Percentiles rank a stretch among this genome's conserved stretches.
Conservation (phyloP, 2,113 vertebrate genomes). For the Rhabdomys dilectus region DNA sequence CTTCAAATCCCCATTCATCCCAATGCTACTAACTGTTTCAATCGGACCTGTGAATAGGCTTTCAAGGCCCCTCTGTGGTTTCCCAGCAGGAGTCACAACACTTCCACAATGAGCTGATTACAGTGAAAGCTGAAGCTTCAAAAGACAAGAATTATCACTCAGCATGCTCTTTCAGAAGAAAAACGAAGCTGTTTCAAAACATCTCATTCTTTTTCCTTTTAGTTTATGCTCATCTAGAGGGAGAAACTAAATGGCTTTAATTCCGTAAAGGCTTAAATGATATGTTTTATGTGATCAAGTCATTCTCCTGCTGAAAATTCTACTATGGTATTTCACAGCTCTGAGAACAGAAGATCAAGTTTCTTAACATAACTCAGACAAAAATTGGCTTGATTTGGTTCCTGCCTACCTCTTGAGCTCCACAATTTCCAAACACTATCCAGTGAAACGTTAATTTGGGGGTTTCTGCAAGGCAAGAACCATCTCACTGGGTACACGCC, state of each 20-base stretch:
- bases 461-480: not conserved
- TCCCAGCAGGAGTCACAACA: conserved; percentile 28
- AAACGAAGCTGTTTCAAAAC: conserved; percentile 72
- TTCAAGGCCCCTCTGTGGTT: not conserved
- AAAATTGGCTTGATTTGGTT: not conserved
- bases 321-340: conserved; percentile 23
- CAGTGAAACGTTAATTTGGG: not conserved
- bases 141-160: conserved; percentile 41
- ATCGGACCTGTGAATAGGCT: not conserved
- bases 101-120: conserved; percentile 52
- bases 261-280: conserved; percentile 42
- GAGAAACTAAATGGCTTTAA: conserved; percentile 50
- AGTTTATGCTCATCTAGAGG: conserved; percentile 36
- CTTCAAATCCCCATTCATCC: conserved; percentile 39
- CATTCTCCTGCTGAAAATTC: conserved; percentile 52
- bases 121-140: conserved; percentile 30
- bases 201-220: conserved; percentile 53
- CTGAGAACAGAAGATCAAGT: conserved; percentile 20
- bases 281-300: conserved; percentile 43
- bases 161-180: conserved; percentile 54
- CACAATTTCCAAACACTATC: not conserved
- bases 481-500: not conserved
- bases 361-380: not conserved
- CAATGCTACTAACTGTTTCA: conserved; percentile 16
- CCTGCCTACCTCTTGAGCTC: not conserved